Evolutionary conservation across 2,113 vertebrate genomes (phyloP).

Genomic region (Salvator merianae): DNA sequence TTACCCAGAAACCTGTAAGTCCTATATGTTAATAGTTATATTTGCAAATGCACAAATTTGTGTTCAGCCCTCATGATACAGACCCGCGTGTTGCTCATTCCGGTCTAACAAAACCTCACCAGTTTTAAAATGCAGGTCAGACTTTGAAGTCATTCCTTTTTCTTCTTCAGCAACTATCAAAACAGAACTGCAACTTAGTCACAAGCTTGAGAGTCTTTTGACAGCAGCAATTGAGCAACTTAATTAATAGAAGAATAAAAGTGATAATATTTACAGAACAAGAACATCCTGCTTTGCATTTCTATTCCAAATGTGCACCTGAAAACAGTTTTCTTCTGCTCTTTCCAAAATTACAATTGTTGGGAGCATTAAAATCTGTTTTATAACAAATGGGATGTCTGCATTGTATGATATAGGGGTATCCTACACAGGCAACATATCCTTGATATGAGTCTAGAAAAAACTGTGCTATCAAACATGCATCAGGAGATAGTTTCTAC

Average conservation of each 20-base stretch:
- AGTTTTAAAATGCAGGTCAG: constrained; percentile 26
- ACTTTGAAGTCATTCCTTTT: constrained; percentile 39
- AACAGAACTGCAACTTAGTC: constrained; percentile 70
- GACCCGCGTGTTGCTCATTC: not conserved
- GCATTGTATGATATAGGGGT: constrained; percentile 27
- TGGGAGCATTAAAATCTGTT: not conserved
- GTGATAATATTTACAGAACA: constrained; percentile 90
- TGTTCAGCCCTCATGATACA: too few species aligned
- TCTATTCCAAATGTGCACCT: constrained; percentile 81
- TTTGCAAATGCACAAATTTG: not conserved
- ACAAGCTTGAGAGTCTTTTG: constrained; percentile 85
- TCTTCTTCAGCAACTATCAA: constrained; percentile 66
- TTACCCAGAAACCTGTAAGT: not conserved
- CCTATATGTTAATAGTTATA: not conserved
- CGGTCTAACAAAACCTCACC: constrained; percentile 12
- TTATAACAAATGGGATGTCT: not conserved
- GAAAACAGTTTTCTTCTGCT: constrained; percentile 54
- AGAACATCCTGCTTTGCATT: constrained; percentile 83
- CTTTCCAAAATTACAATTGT: constrained; percentile 38
- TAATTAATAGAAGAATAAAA: constrained; percentile 88
- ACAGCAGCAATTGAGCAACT: constrained; percentile 89
- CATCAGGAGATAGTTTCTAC: constrained; percentile 68
- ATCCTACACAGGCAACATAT: not conserved
- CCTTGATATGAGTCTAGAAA: constrained; percentile 34
- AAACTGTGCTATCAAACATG: constrained; percentile 46